These are phyloP conservation scores for Danio jaintianensis DNA, from an alignment of 2,797 vertebrate species.

Conservation along the genomic window DNA sequence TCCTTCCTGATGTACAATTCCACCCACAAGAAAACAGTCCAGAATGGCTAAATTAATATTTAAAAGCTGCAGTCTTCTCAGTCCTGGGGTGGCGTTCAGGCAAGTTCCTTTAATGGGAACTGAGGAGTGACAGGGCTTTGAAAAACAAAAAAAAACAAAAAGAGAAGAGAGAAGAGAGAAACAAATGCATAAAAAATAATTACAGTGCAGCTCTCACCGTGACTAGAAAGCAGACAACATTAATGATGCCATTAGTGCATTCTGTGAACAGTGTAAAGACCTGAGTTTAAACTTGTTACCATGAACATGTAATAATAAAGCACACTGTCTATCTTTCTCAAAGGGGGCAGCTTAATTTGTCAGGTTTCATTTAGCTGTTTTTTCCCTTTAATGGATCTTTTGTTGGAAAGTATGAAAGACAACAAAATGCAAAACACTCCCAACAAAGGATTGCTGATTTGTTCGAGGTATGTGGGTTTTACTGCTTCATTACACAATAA, in stretches of 20 bases:
- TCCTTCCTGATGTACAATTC: conserved; percentile 42
- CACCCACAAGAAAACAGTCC: conserved; percentile 49
- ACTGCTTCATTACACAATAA: conserved; percentile 4
- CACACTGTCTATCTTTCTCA: conserved; percentile 29
- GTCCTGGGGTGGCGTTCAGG: conserved; percentile 29
- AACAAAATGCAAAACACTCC: background rate
- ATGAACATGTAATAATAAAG: conserved; percentile 16
- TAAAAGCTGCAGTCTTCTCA: conserved; percentile 51
- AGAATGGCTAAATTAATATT: conserved; percentile 59
- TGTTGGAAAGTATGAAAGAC: background rate
- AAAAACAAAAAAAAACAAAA: conserved; percentile 52
- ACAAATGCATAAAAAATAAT: conserved; percentile 53
- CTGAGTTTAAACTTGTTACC: conserved; percentile 39
- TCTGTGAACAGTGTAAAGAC: conserved; percentile 45
- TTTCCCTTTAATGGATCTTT: background rate
- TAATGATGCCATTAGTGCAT: conserved; percentile 59
- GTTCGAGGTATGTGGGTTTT: background rate
- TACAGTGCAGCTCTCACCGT: conserved; percentile 39
- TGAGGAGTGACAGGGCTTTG: conserved; percentile 14
- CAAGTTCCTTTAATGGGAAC: conserved; percentile 7
- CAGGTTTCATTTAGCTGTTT: conserved; percentile 14
- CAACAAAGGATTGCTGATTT: background rate
- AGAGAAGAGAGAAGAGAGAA: conserved; percentile 26
- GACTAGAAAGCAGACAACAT: conserved; percentile 41
- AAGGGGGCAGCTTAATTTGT: conserved; percentile 15